Evolutionary conservation across 2,797 vertebrate genomes (phyloP), one percentile per base, ranked within the genome.

Genomic region (Pseudomugil tenellus): DNA sequence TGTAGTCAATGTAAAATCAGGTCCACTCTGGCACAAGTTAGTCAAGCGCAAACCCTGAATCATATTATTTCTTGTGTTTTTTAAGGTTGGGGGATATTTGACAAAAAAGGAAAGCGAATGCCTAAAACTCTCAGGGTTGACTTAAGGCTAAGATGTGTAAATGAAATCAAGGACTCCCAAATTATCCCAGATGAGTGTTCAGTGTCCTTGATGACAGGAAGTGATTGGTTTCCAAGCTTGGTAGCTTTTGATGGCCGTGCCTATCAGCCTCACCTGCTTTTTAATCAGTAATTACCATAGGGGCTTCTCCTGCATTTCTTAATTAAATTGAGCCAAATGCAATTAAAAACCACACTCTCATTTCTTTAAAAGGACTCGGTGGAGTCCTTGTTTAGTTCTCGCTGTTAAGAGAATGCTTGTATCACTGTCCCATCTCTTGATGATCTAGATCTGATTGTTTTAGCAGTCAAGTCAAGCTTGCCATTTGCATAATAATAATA

Each of bases 321-420:
- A 91, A 92, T 93, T 92, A 92, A 93, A 91, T 92, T 88, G 88
- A 87, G 79, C 84, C 81, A 92, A 92, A 92, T 90, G 89, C 90
- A 92, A 93, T 93, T 92, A 91, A 92, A 92, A 91, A 83, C 76
- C 80, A 91, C 84, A 90, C 83, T 89, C 84, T 84, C 80, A 83
- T 91, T 92, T 85, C 76, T 84, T 88, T 90, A 88, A 92, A 90
- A 81, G 80, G 85, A 46, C 87, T 89, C 86, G 57, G 81, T 34
- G 79, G 89, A 90, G 80, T 84, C 83, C 80, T 88, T 90, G 87
- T 91, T 90, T 89, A 74, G 85, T 84, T 87, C 85, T 83, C 70
- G 76, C 72, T 84, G 85, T 82, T 88, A 88, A 86, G 58, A 86
- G 88, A 87, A 83, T 79, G 74, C 84, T 74, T 77, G 80, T 75